Percentiles rank a stretch among this genome's conserved stretches.
phyloP scores from a whole-genome alignment of 1,140 invertebrate species.

The Zaprionus camerounensis region DNA sequence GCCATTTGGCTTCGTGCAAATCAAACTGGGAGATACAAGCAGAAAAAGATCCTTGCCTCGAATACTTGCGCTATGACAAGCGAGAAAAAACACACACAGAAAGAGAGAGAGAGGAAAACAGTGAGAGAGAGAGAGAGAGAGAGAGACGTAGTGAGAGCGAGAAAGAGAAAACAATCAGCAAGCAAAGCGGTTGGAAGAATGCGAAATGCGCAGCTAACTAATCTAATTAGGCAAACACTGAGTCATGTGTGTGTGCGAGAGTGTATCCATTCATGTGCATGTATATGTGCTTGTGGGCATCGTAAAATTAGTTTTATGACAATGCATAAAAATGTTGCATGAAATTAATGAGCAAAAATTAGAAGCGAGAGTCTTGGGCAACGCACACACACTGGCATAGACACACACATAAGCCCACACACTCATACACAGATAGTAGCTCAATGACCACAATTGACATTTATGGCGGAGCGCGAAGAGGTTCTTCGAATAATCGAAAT shows the following conservation, averaged over 20 bases:
- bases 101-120: background rate
- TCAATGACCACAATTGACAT: slow-evolving; percentile 77
- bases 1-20: background rate
- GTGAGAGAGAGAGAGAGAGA: background rate
- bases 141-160: background rate
- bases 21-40: background rate
- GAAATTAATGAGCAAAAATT: slow-evolving; percentile 82
- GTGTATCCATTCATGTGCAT: slow-evolving; percentile 8
- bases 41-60: background rate
- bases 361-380: slow-evolving; percentile 48
- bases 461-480: slow-evolving; percentile 48
- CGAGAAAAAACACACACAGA: slow-evolving; percentile 17
- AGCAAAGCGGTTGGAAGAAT: slow-evolving; percentile 42
- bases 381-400: background rate
- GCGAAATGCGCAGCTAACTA: slow-evolving; percentile 60
- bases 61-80: slow-evolving; percentile 41
- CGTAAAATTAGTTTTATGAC: slow-evolving; percentile 83
- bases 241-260: slow-evolving; percentile 27
- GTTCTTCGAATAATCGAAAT: slow-evolving; percentile 68
- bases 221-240: slow-evolving; percentile 70
- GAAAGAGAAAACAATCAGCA: slow-evolving; percentile 8
- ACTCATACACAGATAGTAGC: slow-evolving; percentile 12
- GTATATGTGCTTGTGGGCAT: slow-evolving; percentile 18
- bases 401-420: background rate
- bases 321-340: slow-evolving; percentile 79